Conservation (phyloP, 1,140 invertebrate species). For the Melitaea cinxia region DNA sequence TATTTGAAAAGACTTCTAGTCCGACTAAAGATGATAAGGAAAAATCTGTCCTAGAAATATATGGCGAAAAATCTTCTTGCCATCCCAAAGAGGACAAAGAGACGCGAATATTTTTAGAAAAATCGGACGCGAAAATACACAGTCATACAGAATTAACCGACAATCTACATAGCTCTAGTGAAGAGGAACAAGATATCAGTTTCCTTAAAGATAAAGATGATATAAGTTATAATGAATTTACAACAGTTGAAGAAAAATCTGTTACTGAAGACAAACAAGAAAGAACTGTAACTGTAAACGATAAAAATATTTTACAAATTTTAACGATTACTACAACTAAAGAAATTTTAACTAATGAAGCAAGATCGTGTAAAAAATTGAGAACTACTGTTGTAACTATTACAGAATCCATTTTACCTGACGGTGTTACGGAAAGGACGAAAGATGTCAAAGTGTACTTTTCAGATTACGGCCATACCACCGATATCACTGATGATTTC, state of each 20-base stretch:
- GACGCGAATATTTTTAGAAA: no score
- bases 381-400: conserved; percentile 25
- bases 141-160: conserved; percentile 15
- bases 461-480: conserved; percentile 17
- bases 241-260: conserved; percentile 18
- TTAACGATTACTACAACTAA: conserved; percentile 23
- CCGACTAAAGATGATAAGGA: no score
- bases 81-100: conserved; percentile 10
- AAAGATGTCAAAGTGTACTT: conserved; percentile 26
- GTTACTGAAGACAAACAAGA: conserved; percentile 26
- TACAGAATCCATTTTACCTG: conserved; percentile 28
- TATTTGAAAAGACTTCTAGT: no score
- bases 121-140: neutral
- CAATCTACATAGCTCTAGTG: neutral
- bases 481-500: conserved; percentile 4
- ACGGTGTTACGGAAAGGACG: conserved; percentile 22
- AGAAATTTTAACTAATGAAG: conserved; percentile 18
- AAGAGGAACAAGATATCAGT: neutral
- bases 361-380: conserved; percentile 11
- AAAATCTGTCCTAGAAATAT: no score
- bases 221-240: conserved; percentile 5
- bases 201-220: neutral
- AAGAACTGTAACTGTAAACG: conserved; percentile 21
- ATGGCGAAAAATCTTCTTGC: no score
- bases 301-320: conserved; percentile 27